These are phyloP conservation scores for Trichonephila clavipes DNA, from an alignment of 1,140 invertebrate species.

Conservation along the genomic window DNA sequence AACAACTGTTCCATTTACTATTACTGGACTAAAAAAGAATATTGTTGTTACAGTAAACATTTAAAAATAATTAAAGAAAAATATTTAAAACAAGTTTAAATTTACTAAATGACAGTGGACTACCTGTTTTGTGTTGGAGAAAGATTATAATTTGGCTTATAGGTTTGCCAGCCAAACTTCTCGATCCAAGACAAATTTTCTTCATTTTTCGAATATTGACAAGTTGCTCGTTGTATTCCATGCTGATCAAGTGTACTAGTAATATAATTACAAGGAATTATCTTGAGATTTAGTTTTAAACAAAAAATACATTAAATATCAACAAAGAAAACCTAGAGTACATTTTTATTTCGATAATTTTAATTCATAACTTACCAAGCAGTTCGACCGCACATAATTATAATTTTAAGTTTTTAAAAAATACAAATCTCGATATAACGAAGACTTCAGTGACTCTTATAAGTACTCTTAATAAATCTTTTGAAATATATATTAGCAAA, in stretches of 20 bases:
- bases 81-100: neutral
- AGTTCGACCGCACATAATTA: slow-evolving; percentile 66
- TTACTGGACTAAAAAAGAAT: slow-evolving; percentile 44
- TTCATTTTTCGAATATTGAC: slow-evolving; percentile 58
- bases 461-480: too few relatives aligned
- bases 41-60: neutral
- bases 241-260: slow-evolving; percentile 55
- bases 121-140: slow-evolving; percentile 62
- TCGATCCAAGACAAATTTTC: slow-evolving; percentile 50
- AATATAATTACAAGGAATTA: neutral
- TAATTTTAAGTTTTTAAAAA: neutral
- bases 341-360: too few relatives aligned
- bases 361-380: slow-evolving; percentile 41
- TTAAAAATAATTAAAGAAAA: too few relatives aligned
- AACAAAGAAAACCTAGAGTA: too few relatives aligned
- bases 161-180: slow-evolving; percentile 64
- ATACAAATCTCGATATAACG: too few relatives aligned
- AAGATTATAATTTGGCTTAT: slow-evolving; percentile 59
- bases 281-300: neutral
- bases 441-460: too few relatives aligned
- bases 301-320: neutral
- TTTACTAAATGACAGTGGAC: neutral
- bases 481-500: too few relatives aligned
- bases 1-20: slow-evolving; percentile 46
- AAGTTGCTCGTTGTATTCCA: slow-evolving; percentile 53